A percentile compares a stretch with the other conserved stretches of the same genome.
Evolutionary conservation across 2,888 invertebrate species (phyloP).

Genomic region (Pammene aurita): DNA sequence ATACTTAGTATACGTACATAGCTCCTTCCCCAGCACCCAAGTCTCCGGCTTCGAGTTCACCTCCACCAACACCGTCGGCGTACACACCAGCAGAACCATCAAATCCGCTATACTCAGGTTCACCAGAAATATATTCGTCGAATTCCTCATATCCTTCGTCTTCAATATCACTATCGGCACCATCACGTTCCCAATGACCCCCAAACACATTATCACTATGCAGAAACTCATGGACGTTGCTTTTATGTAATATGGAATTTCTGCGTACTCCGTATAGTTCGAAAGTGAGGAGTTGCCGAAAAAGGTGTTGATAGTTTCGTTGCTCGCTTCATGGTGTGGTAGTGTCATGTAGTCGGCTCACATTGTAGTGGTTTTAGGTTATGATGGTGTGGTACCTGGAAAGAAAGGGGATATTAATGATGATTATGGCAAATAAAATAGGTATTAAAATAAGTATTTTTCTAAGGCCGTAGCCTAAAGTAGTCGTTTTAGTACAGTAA

Average conservation of each 20-base stretch:
- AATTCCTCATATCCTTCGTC: constrained; percentile 96
- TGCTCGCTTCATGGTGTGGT: constrained; percentile 60
- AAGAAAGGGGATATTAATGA: not conserved
- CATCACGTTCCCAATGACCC: constrained; percentile 96
- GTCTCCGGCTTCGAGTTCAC: constrained; percentile 95
- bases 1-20: constrained; percentile 97
- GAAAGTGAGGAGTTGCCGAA: constrained; percentile 27
- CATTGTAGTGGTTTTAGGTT: constrained; percentile 54
- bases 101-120: constrained; percentile 96
- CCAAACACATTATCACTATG: constrained; percentile 93
- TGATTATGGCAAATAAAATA: no score
- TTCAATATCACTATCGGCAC: constrained; percentile 96
- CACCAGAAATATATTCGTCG: constrained; percentile 97
- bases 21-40: constrained; percentile 95
- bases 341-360: constrained; percentile 74
- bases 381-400: constrained; percentile 38
- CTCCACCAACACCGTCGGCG: constrained; percentile 96
- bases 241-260: constrained; percentile 93
- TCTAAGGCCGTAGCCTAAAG: no score
- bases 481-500: no score
- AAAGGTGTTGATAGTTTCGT: constrained; percentile 48
- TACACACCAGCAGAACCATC: constrained; percentile 94
- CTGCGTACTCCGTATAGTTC: constrained; percentile 75
- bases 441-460: no score
- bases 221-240: constrained; percentile 95